Evolutionary conservation across 2,113 vertebrate genomes (phyloP), one percentile per base, ranked within the genome.

Genomic region (Taurulus bubalis): DNA sequence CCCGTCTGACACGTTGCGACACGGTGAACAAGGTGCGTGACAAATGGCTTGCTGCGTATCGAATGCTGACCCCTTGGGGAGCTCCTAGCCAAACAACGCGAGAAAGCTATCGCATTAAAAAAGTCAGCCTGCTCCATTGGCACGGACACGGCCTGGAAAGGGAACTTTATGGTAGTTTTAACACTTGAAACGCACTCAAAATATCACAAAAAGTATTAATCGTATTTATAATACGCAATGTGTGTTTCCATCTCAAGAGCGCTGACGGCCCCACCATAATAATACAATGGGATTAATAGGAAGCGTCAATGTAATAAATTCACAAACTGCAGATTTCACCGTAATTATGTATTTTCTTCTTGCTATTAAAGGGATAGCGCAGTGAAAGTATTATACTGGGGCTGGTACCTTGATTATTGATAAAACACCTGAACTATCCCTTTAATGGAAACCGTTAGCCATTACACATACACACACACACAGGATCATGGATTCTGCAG

Each of bases 261-360:
- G 47, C 42, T 55, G 63, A 80, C 10, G 12, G 51, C n/a, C 76
- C 68, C 69, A 80, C 60, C 74, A 73, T 75, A 74, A 64, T 79
- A 59, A 90, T 51, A 75, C 56, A 36, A 69, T 90, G 62, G 81
- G 36, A 86, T 89, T 80, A 71, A 81, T 32, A 83, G 79, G 83
- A 77, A 86, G 85, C 63, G 75, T 86, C 84, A 77, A 87, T 64
- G 56, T 64, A 75, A 75, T 71, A 76, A 80, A 32, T 80, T 77
- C 70, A 77, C 28, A 75, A 72, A 72, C 36, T 53, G 79, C 38
- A 30, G 66, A 78, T 85, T 63, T 72, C 53, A 40, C 58, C 59
- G 32, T 82, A 77, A 86, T 83, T 69, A 79, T 15, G 11, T 73
- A 60, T 26, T 20, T 15, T 75, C 32, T 49, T 68, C 28, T 16